phyloP scores from a whole-genome alignment of 1,140 invertebrate species.

The Drosophila ironensis region DNA sequence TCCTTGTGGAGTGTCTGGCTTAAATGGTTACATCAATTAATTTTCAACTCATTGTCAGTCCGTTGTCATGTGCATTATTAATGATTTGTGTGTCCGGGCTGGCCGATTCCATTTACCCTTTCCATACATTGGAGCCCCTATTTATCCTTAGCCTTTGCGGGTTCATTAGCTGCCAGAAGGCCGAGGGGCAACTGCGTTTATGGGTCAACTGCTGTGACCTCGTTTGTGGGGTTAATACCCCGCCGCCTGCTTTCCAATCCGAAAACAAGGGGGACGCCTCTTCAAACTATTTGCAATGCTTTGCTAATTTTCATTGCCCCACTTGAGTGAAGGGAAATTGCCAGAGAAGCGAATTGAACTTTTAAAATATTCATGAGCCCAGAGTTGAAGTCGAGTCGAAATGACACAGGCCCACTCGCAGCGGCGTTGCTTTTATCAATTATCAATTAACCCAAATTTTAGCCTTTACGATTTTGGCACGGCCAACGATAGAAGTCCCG shows the following conservation, averaged over 20 bases:
- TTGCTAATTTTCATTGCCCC: slow-evolving; percentile 67
- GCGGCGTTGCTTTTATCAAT: slow-evolving; percentile 63
- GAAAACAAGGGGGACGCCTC: slow-evolving; percentile 13
- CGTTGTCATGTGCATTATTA: slow-evolving; percentile 71
- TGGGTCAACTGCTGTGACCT: slow-evolving; percentile 72
- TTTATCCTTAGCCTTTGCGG: not conserved
- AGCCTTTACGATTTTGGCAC: slow-evolving; percentile 70
- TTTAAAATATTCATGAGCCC: slow-evolving; percentile 58
- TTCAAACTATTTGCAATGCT: slow-evolving; percentile 65
- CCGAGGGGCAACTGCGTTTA: slow-evolving; percentile 40
- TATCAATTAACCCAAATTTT: slow-evolving; percentile 79
- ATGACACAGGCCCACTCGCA: slow-evolving; percentile 18
- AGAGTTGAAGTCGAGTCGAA: slow-evolving; percentile 48
- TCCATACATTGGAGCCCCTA: not conserved
- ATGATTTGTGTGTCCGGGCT: slow-evolving; percentile 65
- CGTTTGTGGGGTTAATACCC: slow-evolving; percentile 33
- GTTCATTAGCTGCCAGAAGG: slow-evolving; percentile 23
- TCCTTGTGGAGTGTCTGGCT: slow-evolving; percentile 37
- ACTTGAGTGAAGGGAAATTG: slow-evolving; percentile 46
- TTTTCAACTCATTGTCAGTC: slow-evolving; percentile 75
- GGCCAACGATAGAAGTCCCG: slow-evolving; percentile 35
- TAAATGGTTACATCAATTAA: slow-evolving; percentile 76
- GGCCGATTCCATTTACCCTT: not conserved
- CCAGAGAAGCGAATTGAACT: not conserved
- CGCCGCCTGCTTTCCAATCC: slow-evolving; percentile 36